Evolutionary conservation across 1,140 invertebrate genomes (phyloP).

Genomic region (Lepidurus apus): DNA sequence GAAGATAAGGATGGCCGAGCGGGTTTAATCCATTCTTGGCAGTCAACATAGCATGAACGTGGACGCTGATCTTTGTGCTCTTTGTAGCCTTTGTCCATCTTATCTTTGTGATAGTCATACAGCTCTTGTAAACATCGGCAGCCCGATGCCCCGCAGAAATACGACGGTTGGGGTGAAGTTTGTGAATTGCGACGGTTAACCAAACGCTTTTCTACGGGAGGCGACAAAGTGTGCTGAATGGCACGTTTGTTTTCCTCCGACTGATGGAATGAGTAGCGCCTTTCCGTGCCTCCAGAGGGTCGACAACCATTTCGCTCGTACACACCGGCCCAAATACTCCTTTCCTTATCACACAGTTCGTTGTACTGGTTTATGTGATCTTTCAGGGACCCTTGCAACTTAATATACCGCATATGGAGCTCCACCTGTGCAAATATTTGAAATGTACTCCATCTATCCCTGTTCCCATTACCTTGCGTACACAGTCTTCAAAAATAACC

Average conservation of each 20-base stretch:
- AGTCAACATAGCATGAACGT: not conserved
- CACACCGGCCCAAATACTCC: constrained; percentile 54
- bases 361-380: constrained; percentile 81
- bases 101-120: constrained; percentile 8
- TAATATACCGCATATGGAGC: constrained; percentile 83
- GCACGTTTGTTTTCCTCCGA: constrained; percentile 37
- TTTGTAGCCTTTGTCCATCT: constrained; percentile 13
- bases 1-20: not conserved
- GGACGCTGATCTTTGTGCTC: constrained; percentile 11
- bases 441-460: constrained; percentile 14
- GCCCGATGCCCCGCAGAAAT: constrained; percentile 31
- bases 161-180: constrained; percentile 29
- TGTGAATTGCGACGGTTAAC: constrained; percentile 35
- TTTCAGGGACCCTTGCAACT: constrained; percentile 75
- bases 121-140: constrained; percentile 16
- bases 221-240: constrained; percentile 37
- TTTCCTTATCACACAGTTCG: constrained; percentile 70
- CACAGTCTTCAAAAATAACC: constrained; percentile 90
- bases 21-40: constrained; percentile 10
- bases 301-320: constrained; percentile 34
- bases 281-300: constrained; percentile 35
- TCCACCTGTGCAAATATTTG: constrained; percentile 56
- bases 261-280: constrained; percentile 37
- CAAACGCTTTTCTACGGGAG: constrained; percentile 32
- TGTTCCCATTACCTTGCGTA: constrained; percentile 64